These are phyloP conservation scores for Falco punctatus DNA, from an alignment of 2,113 vertebrate species.

Conservation along the genomic window DNA sequence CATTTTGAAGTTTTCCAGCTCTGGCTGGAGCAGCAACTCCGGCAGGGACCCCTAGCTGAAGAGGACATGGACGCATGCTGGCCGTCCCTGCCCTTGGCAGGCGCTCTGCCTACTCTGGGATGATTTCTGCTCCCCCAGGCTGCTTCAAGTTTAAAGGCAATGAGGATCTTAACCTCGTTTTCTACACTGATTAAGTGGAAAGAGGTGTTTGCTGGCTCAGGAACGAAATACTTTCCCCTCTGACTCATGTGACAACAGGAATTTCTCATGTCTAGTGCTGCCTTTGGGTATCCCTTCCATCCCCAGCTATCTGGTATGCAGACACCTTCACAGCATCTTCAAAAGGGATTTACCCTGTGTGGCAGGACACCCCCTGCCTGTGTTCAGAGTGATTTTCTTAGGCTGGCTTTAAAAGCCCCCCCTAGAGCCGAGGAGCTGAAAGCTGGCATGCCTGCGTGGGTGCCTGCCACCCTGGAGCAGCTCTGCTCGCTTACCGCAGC, in stretches of 20 bases:
- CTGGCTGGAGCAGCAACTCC: neutral
- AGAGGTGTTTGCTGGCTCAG: neutral
- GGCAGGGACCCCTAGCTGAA: rapidly evolving
- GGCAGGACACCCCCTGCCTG: neutral
- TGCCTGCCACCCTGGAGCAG: neutral
- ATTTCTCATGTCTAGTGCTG: neutral
- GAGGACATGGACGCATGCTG: neutral
- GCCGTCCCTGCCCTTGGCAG: neutral
- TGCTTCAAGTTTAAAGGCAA: neutral
- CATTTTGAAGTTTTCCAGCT: neutral
- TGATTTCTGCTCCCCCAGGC: neutral
- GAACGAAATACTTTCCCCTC: constrained; percentile 22
- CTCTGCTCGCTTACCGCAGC: neutral
- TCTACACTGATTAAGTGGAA: neutral
- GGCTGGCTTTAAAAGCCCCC: neutral
- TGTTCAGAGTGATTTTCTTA: neutral
- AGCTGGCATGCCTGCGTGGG: neutral
- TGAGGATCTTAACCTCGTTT: neutral
- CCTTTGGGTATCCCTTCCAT: neutral
- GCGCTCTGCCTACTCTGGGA: neutral
- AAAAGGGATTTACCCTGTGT: neutral
- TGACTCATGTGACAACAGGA: neutral
- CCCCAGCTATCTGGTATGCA: neutral
- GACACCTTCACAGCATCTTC: rapidly evolving
- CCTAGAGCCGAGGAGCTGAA: neutral